These are phyloP conservation scores for Amphibalanus amphitrite DNA, from an alignment of 1,140 invertebrate species.

Conservation along the genomic window DNA sequence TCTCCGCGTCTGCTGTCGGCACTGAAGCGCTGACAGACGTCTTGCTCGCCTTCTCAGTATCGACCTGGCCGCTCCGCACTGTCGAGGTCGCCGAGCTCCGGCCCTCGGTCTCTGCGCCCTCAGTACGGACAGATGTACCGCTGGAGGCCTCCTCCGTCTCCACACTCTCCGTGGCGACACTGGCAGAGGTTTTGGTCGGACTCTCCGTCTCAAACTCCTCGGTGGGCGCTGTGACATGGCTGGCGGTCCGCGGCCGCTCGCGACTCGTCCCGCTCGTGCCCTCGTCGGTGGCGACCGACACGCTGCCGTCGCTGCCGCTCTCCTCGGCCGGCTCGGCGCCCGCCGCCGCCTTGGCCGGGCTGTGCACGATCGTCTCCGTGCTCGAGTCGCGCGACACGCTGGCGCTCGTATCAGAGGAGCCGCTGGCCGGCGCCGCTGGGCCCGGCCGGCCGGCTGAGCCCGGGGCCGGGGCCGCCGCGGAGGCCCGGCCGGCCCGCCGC, in stretches of 20 bases:
- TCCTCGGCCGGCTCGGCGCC: background rate
- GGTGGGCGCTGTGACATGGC: too few relatives aligned
- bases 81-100: background rate
- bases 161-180: background rate
- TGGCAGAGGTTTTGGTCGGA: background rate
- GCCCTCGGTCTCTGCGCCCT: background rate
- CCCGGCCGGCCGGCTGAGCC: conserved; percentile 24
- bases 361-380: conserved; percentile 17
- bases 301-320: background rate
- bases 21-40: background rate
- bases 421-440: conserved; percentile 11
- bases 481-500: conserved; percentile 12
- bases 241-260: too few relatives aligned
- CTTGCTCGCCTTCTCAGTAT: too few relatives aligned
- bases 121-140: too few relatives aligned
- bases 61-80: background rate
- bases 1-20: background rate
- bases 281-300: background rate
- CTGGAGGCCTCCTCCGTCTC: background rate
- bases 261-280: background rate
- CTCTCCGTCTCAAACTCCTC: background rate
- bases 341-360: conserved; percentile 11
- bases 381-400: conserved; percentile 14
- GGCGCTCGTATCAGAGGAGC: conserved; percentile 9
- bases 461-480: conserved; percentile 7